Conservation (phyloP, 2,888 invertebrate species). For the Pachymerium ferrugineum region DNA sequence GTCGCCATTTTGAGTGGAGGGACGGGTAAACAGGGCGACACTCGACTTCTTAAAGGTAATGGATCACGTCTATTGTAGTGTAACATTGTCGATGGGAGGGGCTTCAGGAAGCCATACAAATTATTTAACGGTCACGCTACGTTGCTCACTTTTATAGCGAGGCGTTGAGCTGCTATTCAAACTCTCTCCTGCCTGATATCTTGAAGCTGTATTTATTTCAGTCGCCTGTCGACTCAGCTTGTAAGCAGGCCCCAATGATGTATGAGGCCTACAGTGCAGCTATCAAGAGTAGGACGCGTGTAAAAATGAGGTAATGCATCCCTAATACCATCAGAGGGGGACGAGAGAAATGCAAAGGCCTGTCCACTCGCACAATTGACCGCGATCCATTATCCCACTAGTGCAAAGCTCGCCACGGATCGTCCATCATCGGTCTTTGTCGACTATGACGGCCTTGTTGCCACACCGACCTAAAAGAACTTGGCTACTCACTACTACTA, state of each 20-base stretch:
- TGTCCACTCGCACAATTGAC: conserved; percentile 30
- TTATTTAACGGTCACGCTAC: conserved; percentile 32
- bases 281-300: conserved; percentile 33
- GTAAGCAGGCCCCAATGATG: conserved; percentile 27
- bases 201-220: conserved; percentile 29
- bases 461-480: neutral
- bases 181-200: neutral
- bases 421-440: conserved; percentile 32
- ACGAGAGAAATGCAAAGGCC: conserved; percentile 25
- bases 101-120: conserved; percentile 31
- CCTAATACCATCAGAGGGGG: conserved; percentile 29
- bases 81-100: conserved; percentile 32
- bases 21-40: conserved; percentile 16
- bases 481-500: neutral
- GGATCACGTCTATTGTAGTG: conserved; percentile 29
- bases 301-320: conserved; percentile 34
- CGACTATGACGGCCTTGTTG: conserved; percentile 29
- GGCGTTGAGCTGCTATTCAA: conserved; percentile 26
- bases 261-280: conserved; percentile 31
- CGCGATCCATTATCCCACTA: conserved; percentile 28
- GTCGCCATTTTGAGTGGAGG: conserved; percentile 16
- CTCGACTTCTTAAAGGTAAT: conserved; percentile 29
- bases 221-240: conserved; percentile 23
- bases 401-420: conserved; percentile 14
- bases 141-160: conserved; percentile 27